Evolutionary conservation across 2,888 invertebrate species (phyloP), one percentile per base, ranked within the genome.

Genomic region (Gastrophysa polygoni): DNA sequence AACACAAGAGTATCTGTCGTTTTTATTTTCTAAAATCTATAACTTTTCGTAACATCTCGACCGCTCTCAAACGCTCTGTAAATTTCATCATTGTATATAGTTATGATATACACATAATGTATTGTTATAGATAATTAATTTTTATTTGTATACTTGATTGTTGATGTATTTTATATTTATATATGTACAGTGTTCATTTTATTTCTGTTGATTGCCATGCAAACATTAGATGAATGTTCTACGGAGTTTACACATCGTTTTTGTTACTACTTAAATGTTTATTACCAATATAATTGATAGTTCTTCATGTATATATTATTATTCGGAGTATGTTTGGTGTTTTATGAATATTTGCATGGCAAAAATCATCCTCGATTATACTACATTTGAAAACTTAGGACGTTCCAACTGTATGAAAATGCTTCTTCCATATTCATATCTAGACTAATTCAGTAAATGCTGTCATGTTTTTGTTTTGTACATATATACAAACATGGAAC

Each of bases 121-220:
- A 38, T 38, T 14, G 38, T 38, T 66, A 66, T 63, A 67, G 57
- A 67, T 68, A 63, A 63, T 65, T 59, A 58, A 62, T 66, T 59
- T 59, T 68, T 57, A 61, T 62, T 67, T 69, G 64, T 59, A n/a
- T n/a, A 71, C 67, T 72, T 69, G 46, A 69, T 72, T 73, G 72
- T 74, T 74, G 68, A 70, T 66, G 69, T 71, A 72, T 70, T 67
- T 70, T 72, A 71, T 71, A 68, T 67, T 70, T 72, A 71, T 71
- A 68, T 69, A 65, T 72, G 73, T 74, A 71, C 72, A 71, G 71
- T 69, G 67, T 72, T 69, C 66, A 57, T 67, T 63, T 64, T 64
- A 47, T 61, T 69, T 65, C 28, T 64, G 59, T 70, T 68, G 54
- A 59, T 74, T 74, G 74, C 75, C 73, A 73, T 74, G 70, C 75